Percentiles rank a stretch among this genome's conserved stretches.
Evolutionary conservation across 2,888 invertebrate genomes (phyloP).

Genomic region (Drosophila mettleri): DNA sequence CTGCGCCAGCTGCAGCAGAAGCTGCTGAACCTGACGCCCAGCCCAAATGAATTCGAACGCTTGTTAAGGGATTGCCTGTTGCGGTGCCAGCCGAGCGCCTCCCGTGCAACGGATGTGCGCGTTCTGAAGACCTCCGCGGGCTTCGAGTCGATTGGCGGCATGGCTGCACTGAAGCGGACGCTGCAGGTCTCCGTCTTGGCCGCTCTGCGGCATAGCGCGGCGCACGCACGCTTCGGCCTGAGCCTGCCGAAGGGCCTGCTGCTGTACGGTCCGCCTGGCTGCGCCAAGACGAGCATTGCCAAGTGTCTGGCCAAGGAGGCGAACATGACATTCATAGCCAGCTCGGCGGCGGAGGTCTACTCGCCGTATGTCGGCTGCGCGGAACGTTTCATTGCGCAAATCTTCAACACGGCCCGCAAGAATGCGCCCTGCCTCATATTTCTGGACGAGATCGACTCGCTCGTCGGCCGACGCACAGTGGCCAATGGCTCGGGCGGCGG

Average conservation of each 20-base stretch:
- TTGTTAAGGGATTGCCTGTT: constrained; percentile 34
- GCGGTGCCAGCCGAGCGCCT: constrained; percentile 80
- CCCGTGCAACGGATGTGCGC: constrained; percentile 85
- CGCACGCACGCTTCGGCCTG: constrained; percentile 87
- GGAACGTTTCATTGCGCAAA: constrained; percentile 87
- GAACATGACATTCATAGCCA: constrained; percentile 86
- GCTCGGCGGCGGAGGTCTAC: constrained; percentile 88
- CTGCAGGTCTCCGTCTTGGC: constrained; percentile 87
- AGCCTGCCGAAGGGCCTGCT: constrained; percentile 87
- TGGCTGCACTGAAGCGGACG: constrained; percentile 86
- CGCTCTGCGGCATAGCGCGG: constrained; percentile 86
- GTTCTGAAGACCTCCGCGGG: constrained; percentile 83
- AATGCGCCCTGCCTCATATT: constrained; percentile 88
- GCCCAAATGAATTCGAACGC: constrained; percentile 16
- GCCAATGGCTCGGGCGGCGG: constrained; percentile 65
- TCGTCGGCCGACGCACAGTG: constrained; percentile 85
- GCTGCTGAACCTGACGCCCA: constrained; percentile 32
- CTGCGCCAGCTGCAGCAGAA: constrained; percentile 83
- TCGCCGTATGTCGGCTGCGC: constrained; percentile 89
- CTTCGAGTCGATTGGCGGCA: constrained; percentile 87
- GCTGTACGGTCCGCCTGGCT: constrained; percentile 88
- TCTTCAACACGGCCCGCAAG: constrained; percentile 87
- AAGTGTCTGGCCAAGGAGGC: constrained; percentile 87
- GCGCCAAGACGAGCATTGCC: constrained; percentile 88
- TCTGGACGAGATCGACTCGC: constrained; percentile 88